Evolutionary conservation across 1,140 invertebrate species (phyloP).

Genomic region (Lordiphosa mommai): DNA sequence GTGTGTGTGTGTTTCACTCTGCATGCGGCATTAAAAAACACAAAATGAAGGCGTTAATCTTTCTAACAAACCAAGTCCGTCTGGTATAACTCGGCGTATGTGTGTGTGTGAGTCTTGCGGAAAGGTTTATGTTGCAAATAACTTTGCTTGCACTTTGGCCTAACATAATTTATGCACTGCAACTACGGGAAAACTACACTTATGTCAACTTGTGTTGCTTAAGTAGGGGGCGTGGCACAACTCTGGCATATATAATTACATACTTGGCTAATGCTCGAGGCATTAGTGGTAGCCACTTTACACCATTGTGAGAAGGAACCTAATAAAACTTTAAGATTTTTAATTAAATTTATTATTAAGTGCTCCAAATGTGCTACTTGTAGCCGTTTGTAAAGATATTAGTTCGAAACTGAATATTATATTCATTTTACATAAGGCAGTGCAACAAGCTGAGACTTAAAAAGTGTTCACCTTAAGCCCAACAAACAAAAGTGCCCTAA

Average conservation of each 20-base stretch:
- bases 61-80: slow-evolving; percentile 67
- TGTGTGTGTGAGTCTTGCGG: slow-evolving; percentile 13
- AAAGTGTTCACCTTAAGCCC: too few species aligned
- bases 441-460: too few species aligned
- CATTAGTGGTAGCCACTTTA: slow-evolving; percentile 48
- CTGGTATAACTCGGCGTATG: slow-evolving; percentile 6
- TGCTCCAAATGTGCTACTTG: too few species aligned
- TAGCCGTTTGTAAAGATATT: too few species aligned
- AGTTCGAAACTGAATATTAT: too few species aligned
- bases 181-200: slow-evolving; percentile 13
- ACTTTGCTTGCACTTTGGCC: slow-evolving; percentile 70
- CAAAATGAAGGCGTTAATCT: slow-evolving; percentile 68
- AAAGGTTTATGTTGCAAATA: slow-evolving; percentile 60
- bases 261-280: slow-evolving; percentile 44
- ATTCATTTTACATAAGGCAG: too few species aligned
- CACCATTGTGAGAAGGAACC: slow-evolving; percentile 27
- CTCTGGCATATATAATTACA: slow-evolving; percentile 61
- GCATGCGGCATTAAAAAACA: slow-evolving; percentile 64
- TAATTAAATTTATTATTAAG: too few species aligned
- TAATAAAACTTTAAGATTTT: slow-evolving; percentile 16
- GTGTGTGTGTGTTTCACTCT: slow-evolving; percentile 9
- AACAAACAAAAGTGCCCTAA: too few species aligned
- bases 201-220: slow-evolving; percentile 6
- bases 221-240: slow-evolving; percentile 22
- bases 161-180: slow-evolving; percentile 71